Conservation (phyloP, 1,140 invertebrate species). For the Pseudomyrmex sp. region DNA sequence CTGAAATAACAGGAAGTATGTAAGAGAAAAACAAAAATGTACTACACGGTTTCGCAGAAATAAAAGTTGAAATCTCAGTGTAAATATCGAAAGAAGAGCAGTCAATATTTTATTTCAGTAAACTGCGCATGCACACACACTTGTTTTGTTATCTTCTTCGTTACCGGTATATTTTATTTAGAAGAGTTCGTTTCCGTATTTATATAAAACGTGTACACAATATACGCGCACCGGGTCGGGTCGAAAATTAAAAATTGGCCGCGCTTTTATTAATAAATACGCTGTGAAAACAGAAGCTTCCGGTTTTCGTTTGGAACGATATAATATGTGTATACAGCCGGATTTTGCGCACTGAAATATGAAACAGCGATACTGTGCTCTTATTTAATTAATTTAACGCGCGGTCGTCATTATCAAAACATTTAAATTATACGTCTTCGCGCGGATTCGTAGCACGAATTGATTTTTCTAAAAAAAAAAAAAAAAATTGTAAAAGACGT, state of each 20-base stretch:
- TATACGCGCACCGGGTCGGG: background rate
- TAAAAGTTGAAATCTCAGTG: no score
- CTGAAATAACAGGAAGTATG: no score
- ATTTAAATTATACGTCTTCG: background rate
- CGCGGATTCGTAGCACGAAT: background rate
- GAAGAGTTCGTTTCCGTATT: background rate
- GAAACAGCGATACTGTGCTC: background rate
- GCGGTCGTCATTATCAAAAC: background rate
- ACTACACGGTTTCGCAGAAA: no score
- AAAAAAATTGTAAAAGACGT: background rate
- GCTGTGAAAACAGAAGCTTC: background rate
- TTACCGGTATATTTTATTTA: no score
- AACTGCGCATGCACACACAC: no score
- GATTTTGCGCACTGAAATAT: background rate
- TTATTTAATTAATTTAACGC: constrained; percentile 3
- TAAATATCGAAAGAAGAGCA: no score
- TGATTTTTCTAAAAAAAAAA: no score
- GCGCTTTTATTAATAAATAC: constrained; percentile 7
- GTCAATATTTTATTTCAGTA: no score
- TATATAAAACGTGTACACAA: constrained; percentile 3
- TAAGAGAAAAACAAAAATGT: no score
- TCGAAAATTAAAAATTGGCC: constrained; percentile 9
- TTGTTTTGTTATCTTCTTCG: no score
- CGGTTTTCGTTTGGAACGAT: background rate
- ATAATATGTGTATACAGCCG: background rate